A percentile compares a stretch with the other conserved stretches of the same genome.
Evolutionary conservation across 1,140 invertebrate genomes (phyloP).

Genomic region (Stegodyphus mimosarum): DNA sequence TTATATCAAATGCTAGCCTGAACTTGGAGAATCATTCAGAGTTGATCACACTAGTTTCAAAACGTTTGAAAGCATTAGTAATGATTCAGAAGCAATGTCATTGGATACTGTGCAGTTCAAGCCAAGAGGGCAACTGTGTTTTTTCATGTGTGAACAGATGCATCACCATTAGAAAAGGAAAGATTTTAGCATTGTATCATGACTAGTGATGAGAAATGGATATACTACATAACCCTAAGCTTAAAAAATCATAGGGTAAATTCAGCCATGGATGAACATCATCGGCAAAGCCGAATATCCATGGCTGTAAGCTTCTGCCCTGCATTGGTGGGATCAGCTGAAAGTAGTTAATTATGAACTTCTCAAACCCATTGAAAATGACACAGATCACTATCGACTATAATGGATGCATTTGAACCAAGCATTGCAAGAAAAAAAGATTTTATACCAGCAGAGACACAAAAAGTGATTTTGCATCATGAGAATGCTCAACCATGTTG

Average conservation of each 20-base stretch:
- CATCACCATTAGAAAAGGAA: not conserved
- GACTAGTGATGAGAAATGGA: not conserved
- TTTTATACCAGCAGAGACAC: not conserved
- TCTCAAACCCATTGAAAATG: conserved; percentile 39
- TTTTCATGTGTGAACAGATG: not conserved
- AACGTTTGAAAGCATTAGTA: not conserved
- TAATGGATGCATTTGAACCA: conserved; percentile 3
- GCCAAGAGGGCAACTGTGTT: not conserved
- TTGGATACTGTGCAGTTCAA: too few species aligned
- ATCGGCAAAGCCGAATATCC: conserved; percentile 9
- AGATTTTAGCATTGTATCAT: not conserved
- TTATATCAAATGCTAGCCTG: too few species aligned
- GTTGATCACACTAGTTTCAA: too few species aligned
- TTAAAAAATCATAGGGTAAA: conserved; percentile 5
- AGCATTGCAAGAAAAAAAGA: conserved; percentile 4
- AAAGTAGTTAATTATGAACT: conserved; percentile 47
- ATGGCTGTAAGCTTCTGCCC: conserved; percentile 37
- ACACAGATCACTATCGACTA: conserved; percentile 4
- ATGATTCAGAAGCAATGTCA: conserved; percentile 1
- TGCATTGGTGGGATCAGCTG: conserved; percentile 45
- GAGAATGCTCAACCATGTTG: conserved; percentile 43
- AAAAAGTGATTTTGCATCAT: conserved; percentile 56
- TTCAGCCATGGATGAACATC: conserved; percentile 20
- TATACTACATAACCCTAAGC: conserved; percentile 3
- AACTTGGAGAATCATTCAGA: too few species aligned